phyloP scores from a whole-genome alignment of 2,888 invertebrate species.

The Spilosoma lubricipeda region DNA sequence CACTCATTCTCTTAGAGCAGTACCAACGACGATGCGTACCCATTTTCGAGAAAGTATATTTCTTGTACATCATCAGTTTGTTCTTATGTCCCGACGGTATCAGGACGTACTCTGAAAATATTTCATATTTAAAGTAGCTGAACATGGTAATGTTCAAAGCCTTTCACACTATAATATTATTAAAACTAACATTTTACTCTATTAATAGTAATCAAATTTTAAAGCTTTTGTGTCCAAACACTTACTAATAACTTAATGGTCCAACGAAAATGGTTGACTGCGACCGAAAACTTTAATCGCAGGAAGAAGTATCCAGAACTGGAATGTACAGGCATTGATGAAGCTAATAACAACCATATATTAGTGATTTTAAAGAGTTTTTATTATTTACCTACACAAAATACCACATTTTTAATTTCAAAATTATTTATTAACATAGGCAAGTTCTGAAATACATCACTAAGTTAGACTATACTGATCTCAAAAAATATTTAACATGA shows the following conservation, averaged over 20 bases:
- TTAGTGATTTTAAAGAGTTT: neutral
- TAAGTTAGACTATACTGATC: neutral
- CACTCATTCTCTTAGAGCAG: slow-evolving; percentile 59
- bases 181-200: neutral
- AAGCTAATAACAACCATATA: neutral
- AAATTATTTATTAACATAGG: neutral
- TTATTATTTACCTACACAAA: neutral
- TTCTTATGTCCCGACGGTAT: slow-evolving; percentile 51
- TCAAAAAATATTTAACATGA: too few relatives aligned
- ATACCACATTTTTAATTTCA: neutral
- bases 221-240: neutral
- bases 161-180: neutral
- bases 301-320: neutral
- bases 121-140: neutral
- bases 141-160: neutral
- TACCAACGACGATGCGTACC: slow-evolving; percentile 58
- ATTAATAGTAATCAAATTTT: neutral
- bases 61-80: slow-evolving; percentile 39
- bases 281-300: neutral
- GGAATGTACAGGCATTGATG: neutral
- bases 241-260: too few relatives aligned
- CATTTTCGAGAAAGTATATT: slow-evolving; percentile 59
- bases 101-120: slow-evolving; percentile 45
- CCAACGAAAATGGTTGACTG: too few relatives aligned
- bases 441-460: neutral